Conservation (phyloP, 2,888 invertebrate genomes). For the Yponomeuta sedellus region DNA sequence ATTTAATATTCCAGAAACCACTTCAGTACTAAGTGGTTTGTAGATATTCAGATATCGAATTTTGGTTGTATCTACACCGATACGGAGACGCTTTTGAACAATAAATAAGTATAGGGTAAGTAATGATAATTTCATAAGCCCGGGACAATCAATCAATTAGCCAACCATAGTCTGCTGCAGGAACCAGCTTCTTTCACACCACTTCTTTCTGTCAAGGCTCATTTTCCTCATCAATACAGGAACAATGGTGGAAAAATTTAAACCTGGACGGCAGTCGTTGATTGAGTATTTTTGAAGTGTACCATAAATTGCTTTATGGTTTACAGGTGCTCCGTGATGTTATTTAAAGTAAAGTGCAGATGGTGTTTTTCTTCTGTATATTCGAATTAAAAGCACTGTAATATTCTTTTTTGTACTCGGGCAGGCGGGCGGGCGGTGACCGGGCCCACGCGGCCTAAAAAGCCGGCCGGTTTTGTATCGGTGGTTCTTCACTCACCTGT, state of each 20-base stretch:
- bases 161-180: too few relatives aligned
- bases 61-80: too few relatives aligned
- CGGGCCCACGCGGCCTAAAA: constrained; percentile 40
- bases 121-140: too few relatives aligned
- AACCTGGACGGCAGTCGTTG: too few relatives aligned
- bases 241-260: too few relatives aligned
- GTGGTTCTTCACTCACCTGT: constrained; percentile 68
- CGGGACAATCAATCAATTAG: too few relatives aligned
- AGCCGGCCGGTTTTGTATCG: constrained; percentile 63
- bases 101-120: too few relatives aligned
- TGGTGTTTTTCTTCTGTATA: constrained; percentile 65
- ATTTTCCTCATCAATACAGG: too few relatives aligned
- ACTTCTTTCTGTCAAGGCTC: neutral
- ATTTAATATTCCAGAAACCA: neutral
- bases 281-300: neutral
- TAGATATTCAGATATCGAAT: too few relatives aligned
- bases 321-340: constrained; percentile 4
- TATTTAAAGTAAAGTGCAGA: constrained; percentile 61
- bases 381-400: constrained; percentile 69
- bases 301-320: neutral
- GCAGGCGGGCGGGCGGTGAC: constrained; percentile 25
- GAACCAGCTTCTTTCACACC: neutral
- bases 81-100: too few relatives aligned
- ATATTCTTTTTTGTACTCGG: constrained; percentile 66
- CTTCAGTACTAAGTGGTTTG: too few relatives aligned